Conservation (phyloP, 1,140 invertebrate species). For the Maconellicoccus hirsutus region DNA sequence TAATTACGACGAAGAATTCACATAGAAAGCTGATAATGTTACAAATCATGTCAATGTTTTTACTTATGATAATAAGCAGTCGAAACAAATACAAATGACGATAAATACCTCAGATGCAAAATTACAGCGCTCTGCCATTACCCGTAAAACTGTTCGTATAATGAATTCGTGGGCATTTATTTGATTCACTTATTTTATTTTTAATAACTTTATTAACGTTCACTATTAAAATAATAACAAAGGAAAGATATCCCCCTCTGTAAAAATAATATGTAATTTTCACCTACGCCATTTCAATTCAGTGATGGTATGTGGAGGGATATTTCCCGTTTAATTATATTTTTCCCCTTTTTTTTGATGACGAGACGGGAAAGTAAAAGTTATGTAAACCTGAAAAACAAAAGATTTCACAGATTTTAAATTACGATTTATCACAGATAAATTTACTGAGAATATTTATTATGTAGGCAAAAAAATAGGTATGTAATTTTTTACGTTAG, state of each 20-base stretch:
- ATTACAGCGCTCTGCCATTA: slow-evolving; percentile 2
- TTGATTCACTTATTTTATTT: neutral
- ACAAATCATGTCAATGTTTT: neutral
- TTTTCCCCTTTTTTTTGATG: no score
- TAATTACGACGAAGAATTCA: neutral
- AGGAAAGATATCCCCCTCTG: slow-evolving; percentile 13
- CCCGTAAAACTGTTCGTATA: neutral
- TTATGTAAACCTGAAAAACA: neutral
- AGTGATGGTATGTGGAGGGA: neutral
- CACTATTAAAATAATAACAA: slow-evolving; percentile 13
- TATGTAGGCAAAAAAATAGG: neutral
- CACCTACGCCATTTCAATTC: slow-evolving; percentile 19
- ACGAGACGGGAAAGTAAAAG: neutral
- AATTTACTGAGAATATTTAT: neutral
- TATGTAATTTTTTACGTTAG: no score
- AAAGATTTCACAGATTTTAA: neutral
- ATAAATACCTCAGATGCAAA: neutral
- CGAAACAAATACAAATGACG: neutral
- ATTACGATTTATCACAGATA: neutral
- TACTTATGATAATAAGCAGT: neutral
- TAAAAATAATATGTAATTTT: neutral
- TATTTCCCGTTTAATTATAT: neutral
- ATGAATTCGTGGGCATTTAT: neutral
- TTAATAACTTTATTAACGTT: neutral
- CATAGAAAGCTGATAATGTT: neutral